Conservation (phyloP, 2,113 vertebrate genomes). For the Scomber japonicus region DNA sequence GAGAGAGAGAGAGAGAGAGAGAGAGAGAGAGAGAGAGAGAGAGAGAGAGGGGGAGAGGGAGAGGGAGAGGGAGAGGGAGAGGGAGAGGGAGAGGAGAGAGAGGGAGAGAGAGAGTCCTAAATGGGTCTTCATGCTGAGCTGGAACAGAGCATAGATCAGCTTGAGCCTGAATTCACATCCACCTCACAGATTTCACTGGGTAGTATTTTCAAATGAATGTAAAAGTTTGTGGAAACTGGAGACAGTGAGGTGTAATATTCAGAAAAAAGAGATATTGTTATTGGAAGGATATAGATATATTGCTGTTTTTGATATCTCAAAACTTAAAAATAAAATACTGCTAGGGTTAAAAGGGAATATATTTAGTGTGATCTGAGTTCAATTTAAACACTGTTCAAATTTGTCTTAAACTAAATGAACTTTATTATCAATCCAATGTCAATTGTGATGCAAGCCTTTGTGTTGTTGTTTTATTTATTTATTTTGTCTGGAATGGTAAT, state of each 20-base stretch:
- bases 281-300: background rate
- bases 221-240: background rate
- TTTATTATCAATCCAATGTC: background rate
- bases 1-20: too few relatives aligned
- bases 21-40: too few relatives aligned
- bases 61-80: too few relatives aligned
- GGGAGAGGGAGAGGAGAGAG: too few relatives aligned
- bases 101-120: conserved; percentile 6
- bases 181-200: conserved; percentile 39
- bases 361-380: background rate
- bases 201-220: conserved; percentile 13
- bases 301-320: background rate
- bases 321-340: conserved; percentile 5
- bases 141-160: conserved; percentile 38
- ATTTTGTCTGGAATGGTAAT: conserved; percentile 14
- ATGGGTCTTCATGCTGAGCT: conserved; percentile 35
- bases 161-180: conserved; percentile 32
- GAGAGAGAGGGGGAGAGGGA: too few relatives aligned
- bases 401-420: background rate
- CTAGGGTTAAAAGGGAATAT: too few relatives aligned
- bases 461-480: background rate
- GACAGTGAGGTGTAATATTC: too few relatives aligned
- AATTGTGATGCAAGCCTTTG: background rate
- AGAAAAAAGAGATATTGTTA: too few relatives aligned
- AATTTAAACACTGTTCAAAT: background rate